Evolutionary conservation across 2,888 invertebrate genomes (phyloP).

Genomic region (Dicyrtoma fusca): DNA sequence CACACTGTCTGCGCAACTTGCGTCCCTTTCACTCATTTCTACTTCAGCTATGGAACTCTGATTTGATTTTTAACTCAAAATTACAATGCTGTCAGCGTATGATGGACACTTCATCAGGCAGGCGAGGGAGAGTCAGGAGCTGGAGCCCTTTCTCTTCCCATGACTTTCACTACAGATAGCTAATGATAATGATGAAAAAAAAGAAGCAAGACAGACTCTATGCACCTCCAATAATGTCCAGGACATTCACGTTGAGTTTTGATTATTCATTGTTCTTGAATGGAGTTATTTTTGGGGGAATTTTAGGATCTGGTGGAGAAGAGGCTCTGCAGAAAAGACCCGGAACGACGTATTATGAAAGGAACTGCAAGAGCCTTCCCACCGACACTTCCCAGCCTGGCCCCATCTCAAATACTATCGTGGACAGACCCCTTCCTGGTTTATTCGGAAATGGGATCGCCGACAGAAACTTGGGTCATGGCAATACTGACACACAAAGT

Average conservation of each 20-base stretch:
- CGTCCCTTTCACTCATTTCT: no score
- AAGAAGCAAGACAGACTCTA: no score
- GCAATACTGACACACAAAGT: constrained; percentile 56
- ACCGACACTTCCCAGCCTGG: constrained; percentile 12
- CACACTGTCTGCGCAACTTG: no score
- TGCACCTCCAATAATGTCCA: no score
- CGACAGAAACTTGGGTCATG: constrained; percentile 52
- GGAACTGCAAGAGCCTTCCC: constrained; percentile 57
- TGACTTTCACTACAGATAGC: no score
- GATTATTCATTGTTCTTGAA: no score
- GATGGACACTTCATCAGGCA: no score
- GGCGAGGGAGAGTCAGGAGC: no score
- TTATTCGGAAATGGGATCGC: constrained; percentile 53
- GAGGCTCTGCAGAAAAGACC: constrained; percentile 58
- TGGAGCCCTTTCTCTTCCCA: no score
- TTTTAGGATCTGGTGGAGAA: constrained; percentile 57
- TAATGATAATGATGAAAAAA: background rate
- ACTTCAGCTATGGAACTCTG: no score
- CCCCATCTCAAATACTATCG: constrained; percentile 42
- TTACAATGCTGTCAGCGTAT: no score
- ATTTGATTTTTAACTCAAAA: no score
- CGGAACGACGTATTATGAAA: constrained; percentile 59
- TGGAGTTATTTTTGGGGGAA: constrained; percentile 20
- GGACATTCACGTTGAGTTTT: background rate
- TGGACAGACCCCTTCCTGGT: constrained; percentile 49